Evolutionary conservation across 37 sponge, comb jelly and placozoan genomes (phyloP), one percentile per base, ranked within the genome.

Genomic region (Eunapius fragilis): DNA sequence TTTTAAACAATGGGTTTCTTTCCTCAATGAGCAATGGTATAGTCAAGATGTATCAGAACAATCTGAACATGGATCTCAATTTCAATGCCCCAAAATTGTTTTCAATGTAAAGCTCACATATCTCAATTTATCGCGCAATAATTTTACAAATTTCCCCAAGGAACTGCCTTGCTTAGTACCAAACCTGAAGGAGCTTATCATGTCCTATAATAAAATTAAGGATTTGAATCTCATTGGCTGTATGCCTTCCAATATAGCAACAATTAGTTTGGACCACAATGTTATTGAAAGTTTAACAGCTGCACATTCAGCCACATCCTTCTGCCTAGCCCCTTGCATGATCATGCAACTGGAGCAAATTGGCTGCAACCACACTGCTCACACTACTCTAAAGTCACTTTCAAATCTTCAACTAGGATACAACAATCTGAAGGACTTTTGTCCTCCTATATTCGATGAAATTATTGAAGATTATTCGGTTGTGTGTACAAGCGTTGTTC

Each of bases 121-220:
- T 13, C 86, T 95, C 9, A 82, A 95, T 31, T 67, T 95, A 10
- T 88, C 93, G 17, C 45, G 76, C 37, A 95, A 95, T 77, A 26
- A 25, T 19, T 92, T 95, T 78, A 82, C 68, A 10, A 49, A 74
- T 26, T 2, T 95, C 9, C 96, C 96, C 6, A 80, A 78, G 80
- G 94, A 92, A 32, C 88, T 95, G 27, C 80, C 89, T 28, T 95
- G 96, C 49, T 32, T 95, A 2, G 91, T 85, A 2, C 94, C 96
- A 49, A 73, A 87, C 26, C 96, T 95, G 17, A 22, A 79, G 27
- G 82, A 85, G 71, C 50, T 95, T 4, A 67, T 88, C 70, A 19
- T 92, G 31, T 69, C 71, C n/a, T 28, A 49, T 50, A 93, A 92
- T 68, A 3, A 7, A 2, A 77, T 94, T 17, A 36, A 25, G 2